phyloP scores from a whole-genome alignment of 92 coral and sea anemone species.

The Siderastrea siderea region DNA sequence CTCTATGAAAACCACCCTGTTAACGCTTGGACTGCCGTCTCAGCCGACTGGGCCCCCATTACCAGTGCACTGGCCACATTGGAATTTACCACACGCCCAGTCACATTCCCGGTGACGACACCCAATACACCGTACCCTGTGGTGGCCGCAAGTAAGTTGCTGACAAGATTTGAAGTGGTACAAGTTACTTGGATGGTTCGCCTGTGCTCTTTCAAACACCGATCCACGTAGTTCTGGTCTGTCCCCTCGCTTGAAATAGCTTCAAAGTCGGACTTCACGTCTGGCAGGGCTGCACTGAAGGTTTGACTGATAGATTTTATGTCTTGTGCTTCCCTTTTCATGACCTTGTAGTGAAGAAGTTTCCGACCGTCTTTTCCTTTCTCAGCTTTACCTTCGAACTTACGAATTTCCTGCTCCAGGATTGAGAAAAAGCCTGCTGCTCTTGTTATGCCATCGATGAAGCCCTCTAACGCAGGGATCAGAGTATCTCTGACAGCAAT shows the following conservation, averaged over 20 bases:
- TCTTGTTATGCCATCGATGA: slow-evolving; percentile 54
- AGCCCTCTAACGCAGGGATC: slow-evolving; percentile 67
- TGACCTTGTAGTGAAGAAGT: slow-evolving; percentile 33
- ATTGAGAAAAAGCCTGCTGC: slow-evolving; percentile 72
- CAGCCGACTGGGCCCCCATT: no score
- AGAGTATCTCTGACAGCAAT: slow-evolving; percentile 42
- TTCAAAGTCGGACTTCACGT: slow-evolving; percentile 56
- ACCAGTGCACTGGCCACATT: no score
- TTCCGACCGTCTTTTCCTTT: slow-evolving; percentile 13
- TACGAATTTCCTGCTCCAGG: slow-evolving; percentile 55
- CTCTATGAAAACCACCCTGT: no score
- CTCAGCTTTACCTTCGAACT: slow-evolving; percentile 23
- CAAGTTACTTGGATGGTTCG: slow-evolving; percentile 27
- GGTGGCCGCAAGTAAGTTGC: neutral
- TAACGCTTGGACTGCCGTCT: no score
- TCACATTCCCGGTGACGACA: no score
- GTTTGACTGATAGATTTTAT: slow-evolving; percentile 53
- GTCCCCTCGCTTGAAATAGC: slow-evolving; percentile 67
- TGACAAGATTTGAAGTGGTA: neutral
- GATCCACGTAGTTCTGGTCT: slow-evolving; percentile 76
- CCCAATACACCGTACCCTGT: neutral
- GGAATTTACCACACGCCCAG: no score
- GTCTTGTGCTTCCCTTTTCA: slow-evolving; percentile 59
- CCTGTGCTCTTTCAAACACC: slow-evolving; percentile 63
- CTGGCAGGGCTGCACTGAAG: slow-evolving; percentile 59